These are phyloP conservation scores for Melieria crassipennis DNA, from an alignment of 2,888 invertebrate species.

Conservation along the genomic window DNA sequence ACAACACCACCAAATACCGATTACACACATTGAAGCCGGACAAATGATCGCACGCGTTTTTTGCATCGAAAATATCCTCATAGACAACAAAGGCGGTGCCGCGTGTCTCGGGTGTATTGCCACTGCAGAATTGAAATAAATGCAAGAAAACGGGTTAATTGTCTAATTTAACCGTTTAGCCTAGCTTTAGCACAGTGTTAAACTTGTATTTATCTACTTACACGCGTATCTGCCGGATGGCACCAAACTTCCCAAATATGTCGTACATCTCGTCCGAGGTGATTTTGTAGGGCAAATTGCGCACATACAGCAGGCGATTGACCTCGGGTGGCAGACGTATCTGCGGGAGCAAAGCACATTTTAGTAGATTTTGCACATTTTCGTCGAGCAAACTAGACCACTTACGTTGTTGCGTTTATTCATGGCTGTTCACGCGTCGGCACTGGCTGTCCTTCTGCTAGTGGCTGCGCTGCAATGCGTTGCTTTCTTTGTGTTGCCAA, in stretches of 20 bases:
- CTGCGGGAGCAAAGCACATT: constrained; percentile 67
- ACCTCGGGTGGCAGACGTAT: constrained; percentile 98
- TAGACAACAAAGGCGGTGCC: constrained; percentile 99
- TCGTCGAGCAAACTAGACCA: constrained; percentile 5
- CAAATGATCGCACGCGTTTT: constrained; percentile 99
- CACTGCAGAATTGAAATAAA: constrained; percentile 68
- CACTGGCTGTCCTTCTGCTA: neutral
- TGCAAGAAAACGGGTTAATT: constrained; percentile 7
- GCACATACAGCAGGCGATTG: constrained; percentile 93
- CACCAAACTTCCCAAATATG: constrained; percentile 99
- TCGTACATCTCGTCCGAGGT: constrained; percentile 99
- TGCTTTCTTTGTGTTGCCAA: constrained; percentile 35
- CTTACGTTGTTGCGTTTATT: constrained; percentile 65
- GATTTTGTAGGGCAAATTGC: constrained; percentile 99
- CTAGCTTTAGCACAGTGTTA: neutral
- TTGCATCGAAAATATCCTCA: constrained; percentile 99
- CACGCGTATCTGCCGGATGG: constrained; percentile 98
- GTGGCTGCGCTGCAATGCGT: neutral
- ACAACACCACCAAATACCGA: constrained; percentile 97
- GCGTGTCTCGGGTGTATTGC: constrained; percentile 96
- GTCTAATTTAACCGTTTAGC: neutral
- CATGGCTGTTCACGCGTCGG: constrained; percentile 45
- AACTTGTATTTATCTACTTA: constrained; percentile 69
- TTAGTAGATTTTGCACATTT: neutral
- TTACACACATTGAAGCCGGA: constrained; percentile 99